Base-by-base conservation (phyloP, 2,797 vertebrate genomes). In the Hyperoplus immaculatus region DNA sequence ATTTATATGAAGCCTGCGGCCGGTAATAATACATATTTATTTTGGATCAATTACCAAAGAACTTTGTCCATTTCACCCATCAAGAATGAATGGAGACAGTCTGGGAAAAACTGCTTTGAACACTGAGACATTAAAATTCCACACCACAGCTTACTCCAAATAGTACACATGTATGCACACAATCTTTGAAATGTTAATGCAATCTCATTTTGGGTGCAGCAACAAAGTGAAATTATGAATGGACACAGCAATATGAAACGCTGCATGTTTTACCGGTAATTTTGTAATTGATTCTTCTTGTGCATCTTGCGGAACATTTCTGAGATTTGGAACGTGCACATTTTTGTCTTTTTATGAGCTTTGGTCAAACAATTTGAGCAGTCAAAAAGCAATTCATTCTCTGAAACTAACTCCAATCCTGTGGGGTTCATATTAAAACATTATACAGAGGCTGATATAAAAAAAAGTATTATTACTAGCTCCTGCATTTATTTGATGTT, bases 401-500 rank as follows among this genome's bases (percentile, higher is more conserved):
- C 38, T 50, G 64, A 75, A 85, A 78, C 77, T 65, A 69, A 21
- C 62, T 80, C 78, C 15, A 14, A 74, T 88, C 78, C 84, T 82
- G 64, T 78, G 60, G 67, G 78, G 63, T 75, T 89, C 73, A 75
- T 38, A 81, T 88, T 80, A 75, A 80, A 87, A 82, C 38, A 57
- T 72, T 84, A 72, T 69, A 74, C 75, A 83, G 81, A 78, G 70
- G 65, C 77, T 82, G 75, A 87, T 71, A 72, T 50, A 43, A 61
- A 38, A 56, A 69, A 57, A 63, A 29, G 72, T 58, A 76, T 87
- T 86, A 83, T 82, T 84, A 82, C 82, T 38, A 69, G 64, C 78
- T 78, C 59, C 80, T 85, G 77, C 82, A 88, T 77, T 80, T 84
- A 86, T 91, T 91, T 92, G 89, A 92, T 92, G 85, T 93, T 75